These are phyloP conservation scores for Callaeas wilsoni DNA, from an alignment of 2,113 vertebrate species.

Conservation along the genomic window DNA sequence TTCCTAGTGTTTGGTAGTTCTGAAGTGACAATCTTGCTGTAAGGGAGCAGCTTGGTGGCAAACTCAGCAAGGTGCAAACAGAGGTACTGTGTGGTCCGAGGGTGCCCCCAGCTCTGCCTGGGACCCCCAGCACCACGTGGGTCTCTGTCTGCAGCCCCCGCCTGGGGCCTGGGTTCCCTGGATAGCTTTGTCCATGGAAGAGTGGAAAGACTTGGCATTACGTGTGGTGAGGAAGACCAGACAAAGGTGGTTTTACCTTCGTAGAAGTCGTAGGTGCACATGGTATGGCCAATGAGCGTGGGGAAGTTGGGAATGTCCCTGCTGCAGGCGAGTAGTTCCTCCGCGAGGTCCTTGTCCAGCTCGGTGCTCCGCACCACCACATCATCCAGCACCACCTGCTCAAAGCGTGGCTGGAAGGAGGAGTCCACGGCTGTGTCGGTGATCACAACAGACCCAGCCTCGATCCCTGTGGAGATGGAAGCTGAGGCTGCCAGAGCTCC, in stretches of 20 bases:
- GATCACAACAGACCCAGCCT: conserved; percentile 82
- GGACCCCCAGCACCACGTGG: fast-evolving
- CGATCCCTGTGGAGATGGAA: conserved; percentile 63
- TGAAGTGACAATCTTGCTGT: background rate
- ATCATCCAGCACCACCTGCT: conserved; percentile 84
- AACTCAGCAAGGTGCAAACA: background rate
- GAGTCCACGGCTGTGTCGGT: conserved; percentile 79
- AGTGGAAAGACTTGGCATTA: no score
- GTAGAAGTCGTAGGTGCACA: conserved; percentile 89
- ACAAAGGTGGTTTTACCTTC: conserved; percentile 69
- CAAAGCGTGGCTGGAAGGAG: conserved; percentile 77
- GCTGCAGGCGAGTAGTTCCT: conserved; percentile 79
- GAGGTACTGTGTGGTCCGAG: background rate
- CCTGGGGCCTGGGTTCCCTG: background rate
- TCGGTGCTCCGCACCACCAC: conserved; percentile 80
- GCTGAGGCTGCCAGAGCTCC: background rate
- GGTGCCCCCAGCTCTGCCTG: background rate
- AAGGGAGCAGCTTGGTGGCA: background rate
- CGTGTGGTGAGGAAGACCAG: fast-evolving
- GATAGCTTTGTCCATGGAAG: fast-evolving
- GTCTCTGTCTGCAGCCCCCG: background rate
- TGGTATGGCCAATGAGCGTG: conserved; percentile 77
- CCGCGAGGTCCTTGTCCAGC: conserved; percentile 77
- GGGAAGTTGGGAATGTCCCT: conserved; percentile 70
- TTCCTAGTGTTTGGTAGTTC: background rate